These are phyloP conservation scores for Halyomorpha halys DNA, from an alignment of 1,140 invertebrate species.

Conservation along the genomic window DNA sequence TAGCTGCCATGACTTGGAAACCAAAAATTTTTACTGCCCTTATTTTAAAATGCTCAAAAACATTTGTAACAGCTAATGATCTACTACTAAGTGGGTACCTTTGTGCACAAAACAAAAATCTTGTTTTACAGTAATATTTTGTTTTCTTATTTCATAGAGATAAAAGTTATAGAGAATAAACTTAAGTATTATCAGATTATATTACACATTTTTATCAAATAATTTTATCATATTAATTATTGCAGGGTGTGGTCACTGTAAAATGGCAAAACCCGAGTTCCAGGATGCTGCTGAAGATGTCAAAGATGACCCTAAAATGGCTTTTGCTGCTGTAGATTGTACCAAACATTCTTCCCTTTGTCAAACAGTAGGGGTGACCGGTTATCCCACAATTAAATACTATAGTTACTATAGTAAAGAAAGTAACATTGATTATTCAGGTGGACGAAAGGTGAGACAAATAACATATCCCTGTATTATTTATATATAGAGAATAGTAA, in stretches of 20 bases:
- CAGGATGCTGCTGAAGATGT: constrained; percentile 60
- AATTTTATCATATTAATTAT: background rate
- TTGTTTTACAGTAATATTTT: too few relatives aligned
- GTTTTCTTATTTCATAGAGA: too few relatives aligned
- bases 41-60: too few relatives aligned
- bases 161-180: too few relatives aligned
- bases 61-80: too few relatives aligned
- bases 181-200: too few relatives aligned
- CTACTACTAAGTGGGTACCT: too few relatives aligned
- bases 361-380: constrained; percentile 56
- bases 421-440: constrained; percentile 49
- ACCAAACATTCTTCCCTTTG: constrained; percentile 56
- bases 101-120: too few relatives aligned
- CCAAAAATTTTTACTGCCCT: too few relatives aligned
- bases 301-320: constrained; percentile 58
- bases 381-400: constrained; percentile 81
- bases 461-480: too few relatives aligned
- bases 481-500: too few relatives aligned
- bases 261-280: constrained; percentile 73
- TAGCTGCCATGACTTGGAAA: too few relatives aligned
- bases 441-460: constrained; percentile 53
- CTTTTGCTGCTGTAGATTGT: constrained; percentile 76
- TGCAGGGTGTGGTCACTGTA: constrained; percentile 84
- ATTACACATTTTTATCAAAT: background rate
- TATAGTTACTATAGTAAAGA: constrained; percentile 72